phyloP scores from a whole-genome alignment of 1,140 invertebrate genomes.

The Aphaenogaster floridana region DNA sequence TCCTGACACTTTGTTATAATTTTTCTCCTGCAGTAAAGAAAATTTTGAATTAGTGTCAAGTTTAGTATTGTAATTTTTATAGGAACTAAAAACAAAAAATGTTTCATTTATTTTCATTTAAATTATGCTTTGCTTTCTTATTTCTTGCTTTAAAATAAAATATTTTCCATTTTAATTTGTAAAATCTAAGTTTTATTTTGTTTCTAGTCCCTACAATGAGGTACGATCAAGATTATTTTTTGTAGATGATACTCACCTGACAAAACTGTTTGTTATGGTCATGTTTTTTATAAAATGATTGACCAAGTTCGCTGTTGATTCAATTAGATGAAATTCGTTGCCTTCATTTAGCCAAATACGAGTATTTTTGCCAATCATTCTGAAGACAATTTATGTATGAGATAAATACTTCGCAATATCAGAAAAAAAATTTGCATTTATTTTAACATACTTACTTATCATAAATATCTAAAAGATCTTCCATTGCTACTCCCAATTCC shows the following conservation, averaged over 20 bases:
- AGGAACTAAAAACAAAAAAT: background rate
- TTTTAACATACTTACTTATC: slow-evolving; percentile 87
- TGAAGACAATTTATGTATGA: slow-evolving; percentile 76
- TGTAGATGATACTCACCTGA: slow-evolving; percentile 85
- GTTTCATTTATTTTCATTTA: slow-evolving; percentile 75
- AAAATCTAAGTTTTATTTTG: slow-evolving; percentile 57
- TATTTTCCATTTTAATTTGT: slow-evolving; percentile 76
- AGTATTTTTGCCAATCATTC: slow-evolving; percentile 92
- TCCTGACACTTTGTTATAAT: slow-evolving; percentile 90
- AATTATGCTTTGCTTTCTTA: slow-evolving; percentile 45
- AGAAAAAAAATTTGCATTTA: background rate
- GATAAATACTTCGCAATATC: background rate
- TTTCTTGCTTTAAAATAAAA: slow-evolving; percentile 67
- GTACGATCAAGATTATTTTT: slow-evolving; percentile 9
- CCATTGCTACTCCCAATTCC: slow-evolving; percentile 90
- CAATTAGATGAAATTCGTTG: slow-evolving; percentile 92
- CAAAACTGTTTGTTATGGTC: slow-evolving; percentile 86
- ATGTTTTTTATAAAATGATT: slow-evolving; percentile 88
- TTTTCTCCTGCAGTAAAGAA: slow-evolving; percentile 86
- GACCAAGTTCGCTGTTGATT: slow-evolving; percentile 90
- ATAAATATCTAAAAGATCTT: slow-evolving; percentile 92
- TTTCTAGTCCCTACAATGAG: slow-evolving; percentile 43
- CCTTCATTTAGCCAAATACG: slow-evolving; percentile 92
- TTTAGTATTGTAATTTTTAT: background rate
- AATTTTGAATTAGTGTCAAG: slow-evolving; percentile 57